These are phyloP conservation scores for Lamellibrachia luymesi DNA, from an alignment of 1,140 invertebrate genomes.

Conservation along the genomic window DNA sequence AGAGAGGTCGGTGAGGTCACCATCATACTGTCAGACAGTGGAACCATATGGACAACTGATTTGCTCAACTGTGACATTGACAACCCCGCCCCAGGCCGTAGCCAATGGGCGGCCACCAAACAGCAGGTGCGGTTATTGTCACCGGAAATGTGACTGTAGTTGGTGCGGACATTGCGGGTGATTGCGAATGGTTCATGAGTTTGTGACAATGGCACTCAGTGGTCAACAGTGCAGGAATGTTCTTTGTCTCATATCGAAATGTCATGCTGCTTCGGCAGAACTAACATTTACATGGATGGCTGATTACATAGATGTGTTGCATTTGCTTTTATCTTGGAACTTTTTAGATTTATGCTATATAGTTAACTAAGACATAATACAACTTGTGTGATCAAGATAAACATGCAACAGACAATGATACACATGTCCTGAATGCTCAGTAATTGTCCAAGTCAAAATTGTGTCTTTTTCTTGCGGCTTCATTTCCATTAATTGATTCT, in stretches of 20 bases:
- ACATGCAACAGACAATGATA: neutral
- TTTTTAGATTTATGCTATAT: neutral
- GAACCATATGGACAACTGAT: neutral
- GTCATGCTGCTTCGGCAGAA: neutral
- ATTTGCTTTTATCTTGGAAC: neutral
- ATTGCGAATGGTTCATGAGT: neutral
- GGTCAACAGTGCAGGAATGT: neutral
- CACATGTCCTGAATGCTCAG: neutral
- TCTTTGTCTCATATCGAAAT: neutral
- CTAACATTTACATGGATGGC: neutral
- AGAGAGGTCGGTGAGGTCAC: neutral
- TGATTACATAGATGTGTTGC: neutral
- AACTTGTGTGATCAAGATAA: neutral
- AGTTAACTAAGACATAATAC: neutral
- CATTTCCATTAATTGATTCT: neutral
- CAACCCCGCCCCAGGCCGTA: neutral
- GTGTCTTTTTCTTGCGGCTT: neutral
- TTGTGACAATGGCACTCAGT: neutral
- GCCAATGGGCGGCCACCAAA: neutral
- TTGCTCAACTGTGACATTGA: neutral
- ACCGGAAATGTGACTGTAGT: neutral
- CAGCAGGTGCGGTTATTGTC: neutral
- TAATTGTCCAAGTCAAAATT: neutral
- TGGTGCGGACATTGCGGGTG: neutral
- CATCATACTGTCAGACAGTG: neutral